A percentile compares a stretch with the other conserved stretches of the same genome.
phyloP scores from a whole-genome alignment of 2,888 invertebrate species.

The Brenthis ino region DNA sequence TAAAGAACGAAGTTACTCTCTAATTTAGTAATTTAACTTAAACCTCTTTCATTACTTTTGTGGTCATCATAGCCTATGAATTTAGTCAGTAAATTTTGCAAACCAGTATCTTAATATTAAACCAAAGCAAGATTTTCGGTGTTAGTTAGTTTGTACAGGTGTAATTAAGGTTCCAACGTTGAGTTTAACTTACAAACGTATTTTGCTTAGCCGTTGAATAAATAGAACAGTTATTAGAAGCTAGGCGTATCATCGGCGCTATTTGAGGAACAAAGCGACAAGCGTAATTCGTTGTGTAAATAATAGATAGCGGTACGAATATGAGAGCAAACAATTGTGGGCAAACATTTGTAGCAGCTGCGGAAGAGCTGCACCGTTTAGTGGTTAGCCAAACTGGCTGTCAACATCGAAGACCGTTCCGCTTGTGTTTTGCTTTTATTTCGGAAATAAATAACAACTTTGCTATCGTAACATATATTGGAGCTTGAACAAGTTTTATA shows the following conservation, averaged over 20 bases:
- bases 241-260: slow-evolving; percentile 44
- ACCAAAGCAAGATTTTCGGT: not conserved
- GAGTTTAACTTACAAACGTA: slow-evolving; percentile 32
- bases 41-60: too few relatives aligned
- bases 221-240: slow-evolving; percentile 41
- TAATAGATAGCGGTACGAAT: slow-evolving; percentile 65
- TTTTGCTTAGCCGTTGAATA: slow-evolving; percentile 32
- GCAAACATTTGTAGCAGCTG: slow-evolving; percentile 49
- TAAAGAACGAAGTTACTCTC: too few relatives aligned
- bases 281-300: slow-evolving; percentile 63
- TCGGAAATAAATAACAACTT: slow-evolving; percentile 32
- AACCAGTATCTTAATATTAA: not conserved
- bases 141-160: slow-evolving; percentile 20
- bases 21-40: too few relatives aligned
- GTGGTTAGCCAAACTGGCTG: slow-evolving; percentile 45
- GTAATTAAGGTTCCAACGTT: slow-evolving; percentile 30
- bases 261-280: slow-evolving; percentile 56
- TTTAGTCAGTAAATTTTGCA: not conserved
- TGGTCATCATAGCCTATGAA: too few relatives aligned
- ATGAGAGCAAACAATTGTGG: slow-evolving; percentile 65
- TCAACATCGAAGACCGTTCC: slow-evolving; percentile 36
- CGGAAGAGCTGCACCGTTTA: slow-evolving; percentile 46
- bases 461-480: slow-evolving; percentile 20
- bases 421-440: slow-evolving; percentile 36
- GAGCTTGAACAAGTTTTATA: slow-evolving; percentile 19